These are phyloP conservation scores for Hirundichthys speculiger DNA, from an alignment of 2,113 vertebrate genomes.

Conservation along the genomic window DNA sequence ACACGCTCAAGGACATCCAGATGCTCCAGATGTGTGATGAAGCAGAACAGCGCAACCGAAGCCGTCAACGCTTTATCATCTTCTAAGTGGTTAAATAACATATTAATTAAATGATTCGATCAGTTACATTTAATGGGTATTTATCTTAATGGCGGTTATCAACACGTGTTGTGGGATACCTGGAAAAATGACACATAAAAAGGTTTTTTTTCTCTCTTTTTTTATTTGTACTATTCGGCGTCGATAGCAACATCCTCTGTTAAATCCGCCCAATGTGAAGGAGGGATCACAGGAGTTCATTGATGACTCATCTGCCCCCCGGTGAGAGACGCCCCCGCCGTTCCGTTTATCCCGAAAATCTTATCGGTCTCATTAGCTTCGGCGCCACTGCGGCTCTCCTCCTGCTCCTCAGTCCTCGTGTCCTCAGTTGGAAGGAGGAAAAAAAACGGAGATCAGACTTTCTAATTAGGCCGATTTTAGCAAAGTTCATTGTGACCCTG, in stretches of 20 bases:
- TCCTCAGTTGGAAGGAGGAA: constrained; percentile 33
- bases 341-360: constrained; percentile 44
- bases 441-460: constrained; percentile 55
- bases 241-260: constrained; percentile 38
- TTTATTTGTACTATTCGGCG: constrained; percentile 12
- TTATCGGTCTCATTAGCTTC: constrained; percentile 46
- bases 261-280: constrained; percentile 49
- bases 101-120: too few species aligned
- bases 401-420: constrained; percentile 29
- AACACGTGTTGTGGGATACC: not conserved
- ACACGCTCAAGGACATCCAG: too few species aligned
- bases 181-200: too few species aligned
- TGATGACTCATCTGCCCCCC: constrained; percentile 59
- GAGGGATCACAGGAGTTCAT: constrained; percentile 58
- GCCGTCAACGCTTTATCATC: too few species aligned
- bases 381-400: constrained; percentile 22
- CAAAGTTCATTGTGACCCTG: constrained; percentile 59
- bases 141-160: too few species aligned
- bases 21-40: too few species aligned
- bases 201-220: too few species aligned
- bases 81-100: too few species aligned
- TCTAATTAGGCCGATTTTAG: constrained; percentile 68
- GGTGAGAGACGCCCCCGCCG: constrained; percentile 32
- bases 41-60: too few species aligned
- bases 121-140: too few species aligned